Evolutionary conservation across 2,888 invertebrate species (phyloP).

Genomic region (Caenorhabditis macrosperma): DNA sequence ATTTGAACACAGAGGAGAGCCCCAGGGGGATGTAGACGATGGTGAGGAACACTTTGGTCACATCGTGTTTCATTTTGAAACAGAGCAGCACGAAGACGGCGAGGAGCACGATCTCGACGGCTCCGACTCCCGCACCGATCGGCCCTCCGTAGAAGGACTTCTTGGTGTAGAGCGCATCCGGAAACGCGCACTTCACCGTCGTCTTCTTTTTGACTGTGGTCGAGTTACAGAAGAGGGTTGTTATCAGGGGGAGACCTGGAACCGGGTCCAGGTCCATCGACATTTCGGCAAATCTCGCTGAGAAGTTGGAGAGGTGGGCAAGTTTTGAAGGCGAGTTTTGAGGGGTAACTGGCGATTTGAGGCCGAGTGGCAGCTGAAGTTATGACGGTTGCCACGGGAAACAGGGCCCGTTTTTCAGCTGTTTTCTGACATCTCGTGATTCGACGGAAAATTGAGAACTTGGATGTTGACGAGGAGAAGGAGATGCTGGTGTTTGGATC

Average conservation of each 20-base stretch:
- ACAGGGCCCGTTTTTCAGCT: constrained; percentile 1
- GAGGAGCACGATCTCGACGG: constrained; percentile 28
- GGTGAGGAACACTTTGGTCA: constrained; percentile 42
- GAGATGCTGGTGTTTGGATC: background rate
- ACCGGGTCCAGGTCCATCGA: constrained; percentile 55
- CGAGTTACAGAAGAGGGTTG: constrained; percentile 44
- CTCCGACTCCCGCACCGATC: constrained; percentile 32
- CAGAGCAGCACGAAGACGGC: constrained; percentile 36
- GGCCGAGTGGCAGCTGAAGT: background rate
- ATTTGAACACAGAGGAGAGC: constrained; percentile 50
- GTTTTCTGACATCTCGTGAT: background rate
- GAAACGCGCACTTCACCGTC: constrained; percentile 32
- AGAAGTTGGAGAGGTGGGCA: background rate
- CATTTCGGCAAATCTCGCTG: constrained; percentile 8
- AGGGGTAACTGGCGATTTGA: background rate
- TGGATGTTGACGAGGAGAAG: background rate
- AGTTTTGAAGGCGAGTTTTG: constrained; percentile 16
- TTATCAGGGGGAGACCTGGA: constrained; percentile 55
- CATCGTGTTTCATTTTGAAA: constrained; percentile 55
- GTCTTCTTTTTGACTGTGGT: constrained; percentile 50
- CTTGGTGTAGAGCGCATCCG: constrained; percentile 41
- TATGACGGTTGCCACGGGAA: constrained; percentile 20
- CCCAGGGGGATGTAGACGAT: constrained; percentile 51
- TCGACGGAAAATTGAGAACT: background rate
- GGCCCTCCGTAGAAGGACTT: constrained; percentile 45